phyloP scores from a whole-genome alignment of 53 echinoderm and acorn worm genomes.

The Antedon mediterranea region DNA sequence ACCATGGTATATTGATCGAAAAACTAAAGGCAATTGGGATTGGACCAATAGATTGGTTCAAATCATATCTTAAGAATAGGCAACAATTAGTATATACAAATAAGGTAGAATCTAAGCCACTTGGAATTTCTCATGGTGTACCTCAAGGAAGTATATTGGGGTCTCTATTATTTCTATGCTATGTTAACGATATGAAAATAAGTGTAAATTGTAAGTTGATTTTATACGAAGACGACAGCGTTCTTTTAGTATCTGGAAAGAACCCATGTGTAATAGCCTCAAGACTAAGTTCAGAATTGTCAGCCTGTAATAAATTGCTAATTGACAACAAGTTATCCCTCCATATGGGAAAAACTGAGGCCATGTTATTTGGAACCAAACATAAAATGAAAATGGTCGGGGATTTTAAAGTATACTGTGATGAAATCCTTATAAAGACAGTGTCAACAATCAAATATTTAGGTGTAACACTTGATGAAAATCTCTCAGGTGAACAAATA shows the following conservation, averaged over 20 bases:
- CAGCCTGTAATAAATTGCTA: too few relatives aligned
- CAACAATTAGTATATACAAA: conserved; percentile 28
- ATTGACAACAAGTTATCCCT: too few relatives aligned
- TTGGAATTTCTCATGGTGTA: conserved; percentile 19
- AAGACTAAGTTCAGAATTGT: too few relatives aligned
- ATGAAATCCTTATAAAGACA: too few relatives aligned
- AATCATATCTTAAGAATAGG: conserved; percentile 26
- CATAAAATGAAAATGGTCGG: too few relatives aligned
- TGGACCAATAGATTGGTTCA: conserved; percentile 15
- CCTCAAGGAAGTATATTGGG: conserved; percentile 34
- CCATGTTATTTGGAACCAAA: too few relatives aligned
- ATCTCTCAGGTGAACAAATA: too few relatives aligned
- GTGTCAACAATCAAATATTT: too few relatives aligned
- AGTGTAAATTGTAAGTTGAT: conserved; percentile 21
- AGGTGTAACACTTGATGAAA: too few relatives aligned
- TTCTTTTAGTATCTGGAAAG: conserved; percentile 7
- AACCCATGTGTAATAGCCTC: too few relatives aligned
- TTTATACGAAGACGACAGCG: conserved; percentile 37
- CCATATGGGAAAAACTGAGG: too few relatives aligned
- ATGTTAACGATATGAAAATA: conserved; percentile 32
- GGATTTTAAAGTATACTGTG: too few relatives aligned
- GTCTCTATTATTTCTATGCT: conserved; percentile 24
- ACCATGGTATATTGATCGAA: conserved; percentile 22
- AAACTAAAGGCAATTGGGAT: conserved; percentile 23
- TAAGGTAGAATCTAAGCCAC: conserved; percentile 9